Evolutionary conservation across 2,888 invertebrate species (phyloP), one percentile per base, ranked within the genome.

Genomic region (Acanthosepion esculentum): DNA sequence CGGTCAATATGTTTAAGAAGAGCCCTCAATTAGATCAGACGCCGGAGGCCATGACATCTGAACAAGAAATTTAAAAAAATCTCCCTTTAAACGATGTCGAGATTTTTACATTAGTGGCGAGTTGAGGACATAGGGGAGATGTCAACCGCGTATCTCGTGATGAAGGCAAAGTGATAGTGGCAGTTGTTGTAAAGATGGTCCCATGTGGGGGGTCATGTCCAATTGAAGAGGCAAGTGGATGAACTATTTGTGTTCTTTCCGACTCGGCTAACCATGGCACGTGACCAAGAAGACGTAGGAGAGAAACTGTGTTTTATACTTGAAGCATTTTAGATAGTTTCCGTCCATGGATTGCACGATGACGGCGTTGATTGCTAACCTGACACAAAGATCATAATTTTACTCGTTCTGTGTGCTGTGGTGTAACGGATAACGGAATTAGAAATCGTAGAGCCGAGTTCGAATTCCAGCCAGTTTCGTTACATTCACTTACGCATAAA

Each of bases 1-100:
- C n/a, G 78, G 78, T 78, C 78, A 78, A 78, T 78, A 78, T 78
- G 78, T 78, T 78, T 78, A n/a, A 78, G n/a, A 78, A 78, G n/a
- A n/a, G 78, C 33, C 78, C 78, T 78, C 78, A 78, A 78, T 78
- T 78, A 78, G 78, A 78, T 78, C n/a, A 78, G 78, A 33, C 18
- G 78, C 78, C 33, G 23, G 78, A n/a, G 78, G 78, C 78, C 78
- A 78, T 33, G 78, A 33, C 78, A 78, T n/a, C n/a, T 78, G 78
- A 78, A 78, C n/a, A 78, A 78, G 78, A 33, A 1, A 64, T 64
- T 64, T 0, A 64, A 64, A 64, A 23, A 64, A 64, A n/a, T 78
- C 15, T n/a, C 33, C 18, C 15, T n/a, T 6, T n/a, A 78, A 78
- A 33, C 78, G 78, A 78, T 33, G 78, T 78, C n/a, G 12, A 78